These are phyloP conservation scores for Ethmia dodecea DNA, from an alignment of 2,888 invertebrate genomes.

Conservation along the genomic window DNA sequence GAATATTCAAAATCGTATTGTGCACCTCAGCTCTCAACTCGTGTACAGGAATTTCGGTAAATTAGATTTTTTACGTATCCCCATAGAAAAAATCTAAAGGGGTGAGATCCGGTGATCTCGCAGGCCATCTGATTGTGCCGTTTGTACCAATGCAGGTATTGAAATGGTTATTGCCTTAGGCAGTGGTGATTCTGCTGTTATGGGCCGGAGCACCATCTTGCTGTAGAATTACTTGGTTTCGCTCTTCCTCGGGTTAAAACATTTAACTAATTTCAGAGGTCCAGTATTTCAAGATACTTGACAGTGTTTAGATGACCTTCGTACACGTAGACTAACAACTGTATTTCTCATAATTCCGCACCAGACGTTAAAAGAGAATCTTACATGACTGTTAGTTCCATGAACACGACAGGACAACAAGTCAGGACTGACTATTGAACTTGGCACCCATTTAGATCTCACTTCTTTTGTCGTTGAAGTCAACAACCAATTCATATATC, in stretches of 20 bases:
- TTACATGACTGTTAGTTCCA: slow-evolving; percentile 10
- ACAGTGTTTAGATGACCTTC: slow-evolving; percentile 9
- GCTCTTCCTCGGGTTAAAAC: slow-evolving; percentile 12
- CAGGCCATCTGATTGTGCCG: slow-evolving; percentile 8
- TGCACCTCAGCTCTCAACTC: slow-evolving; percentile 7
- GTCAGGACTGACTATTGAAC: too few relatives aligned
- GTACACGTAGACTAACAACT: slow-evolving; percentile 9
- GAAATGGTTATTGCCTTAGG: slow-evolving; percentile 8
- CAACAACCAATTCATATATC: too few relatives aligned
- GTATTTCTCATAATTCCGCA: slow-evolving; percentile 9
- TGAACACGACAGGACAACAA: slow-evolving; percentile 9
- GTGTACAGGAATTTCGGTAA: slow-evolving; percentile 4
- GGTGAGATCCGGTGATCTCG: slow-evolving; percentile 1
- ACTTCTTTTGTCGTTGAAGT: too few relatives aligned
- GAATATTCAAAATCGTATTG: slow-evolving; percentile 3
- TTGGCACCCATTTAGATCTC: too few relatives aligned
- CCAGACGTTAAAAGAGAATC: slow-evolving; percentile 12
- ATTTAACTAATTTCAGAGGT: slow-evolving; percentile 10
- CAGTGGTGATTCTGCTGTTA: slow-evolving; percentile 7
- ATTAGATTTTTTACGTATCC: background rate
- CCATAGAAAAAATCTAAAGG: background rate
- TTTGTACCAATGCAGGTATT: slow-evolving; percentile 7
- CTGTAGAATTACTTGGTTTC: slow-evolving; percentile 7
- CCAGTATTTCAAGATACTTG: slow-evolving; percentile 12
- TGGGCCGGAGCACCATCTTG: slow-evolving; percentile 10